A percentile compares a stretch with the other conserved stretches of the same genome.
These are phyloP conservation scores for Monochamus saltuarius DNA, from an alignment of 1,140 invertebrate species.

Conservation along the genomic window DNA sequence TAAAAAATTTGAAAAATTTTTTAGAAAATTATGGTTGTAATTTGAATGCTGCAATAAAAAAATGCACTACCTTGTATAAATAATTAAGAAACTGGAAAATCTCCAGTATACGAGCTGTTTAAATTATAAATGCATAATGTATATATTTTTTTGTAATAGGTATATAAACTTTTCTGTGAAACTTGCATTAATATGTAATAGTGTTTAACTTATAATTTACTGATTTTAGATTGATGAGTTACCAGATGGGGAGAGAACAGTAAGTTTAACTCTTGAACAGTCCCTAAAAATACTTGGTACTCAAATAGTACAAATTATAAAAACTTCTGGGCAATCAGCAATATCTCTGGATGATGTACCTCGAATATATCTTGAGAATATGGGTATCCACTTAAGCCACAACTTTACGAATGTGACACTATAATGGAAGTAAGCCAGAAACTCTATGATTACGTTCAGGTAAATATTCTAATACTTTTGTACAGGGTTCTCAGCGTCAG, in stretches of 20 bases:
- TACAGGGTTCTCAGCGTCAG: no score
- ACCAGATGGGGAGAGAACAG: conserved; percentile 58
- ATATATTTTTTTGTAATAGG: no score
- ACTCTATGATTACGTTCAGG: conserved; percentile 52
- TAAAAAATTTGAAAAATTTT: no score
- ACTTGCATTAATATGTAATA: neutral
- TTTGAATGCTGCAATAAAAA: no score
- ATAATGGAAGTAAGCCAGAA: conserved; percentile 58
- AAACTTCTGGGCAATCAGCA: conserved; percentile 49
- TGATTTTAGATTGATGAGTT: conserved; percentile 56
- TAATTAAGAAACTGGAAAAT: no score
- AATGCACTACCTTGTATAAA: no score
- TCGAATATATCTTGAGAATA: conserved; percentile 58
- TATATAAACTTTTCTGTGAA: no score
- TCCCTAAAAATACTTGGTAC: conserved; percentile 59
- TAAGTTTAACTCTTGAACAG: conserved; percentile 58
- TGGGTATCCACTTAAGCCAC: conserved; percentile 61
- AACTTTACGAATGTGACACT: conserved; percentile 57
- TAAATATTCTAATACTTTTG: conserved; percentile 9
- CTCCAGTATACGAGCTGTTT: no score
- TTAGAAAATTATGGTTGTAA: no score
- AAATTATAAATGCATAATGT: no score
- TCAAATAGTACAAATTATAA: conserved; percentile 59
- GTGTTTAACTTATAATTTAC: neutral
- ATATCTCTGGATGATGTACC: conserved; percentile 55